These are phyloP conservation scores for Phataginus tricuspis DNA, from an alignment of 2,797 vertebrate genomes.

Conservation along the genomic window DNA sequence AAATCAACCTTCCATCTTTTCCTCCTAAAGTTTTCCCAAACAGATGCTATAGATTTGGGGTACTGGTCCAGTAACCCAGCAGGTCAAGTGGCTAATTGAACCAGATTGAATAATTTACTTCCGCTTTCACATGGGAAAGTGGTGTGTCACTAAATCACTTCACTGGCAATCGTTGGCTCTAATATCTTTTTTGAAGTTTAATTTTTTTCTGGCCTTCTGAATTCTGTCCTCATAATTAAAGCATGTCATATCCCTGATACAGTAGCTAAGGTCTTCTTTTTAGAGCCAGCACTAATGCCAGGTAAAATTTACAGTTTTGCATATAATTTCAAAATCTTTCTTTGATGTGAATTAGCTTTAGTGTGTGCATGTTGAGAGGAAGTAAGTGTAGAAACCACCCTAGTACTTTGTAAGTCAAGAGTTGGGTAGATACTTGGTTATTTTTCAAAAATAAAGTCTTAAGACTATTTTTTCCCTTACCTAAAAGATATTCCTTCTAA, in stretches of 20 bases:
- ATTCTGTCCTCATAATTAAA: constrained; percentile 1
- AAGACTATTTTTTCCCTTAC: background rate
- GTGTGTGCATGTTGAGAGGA: background rate
- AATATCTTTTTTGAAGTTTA: background rate
- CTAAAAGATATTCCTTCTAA: background rate
- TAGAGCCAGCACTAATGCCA: background rate
- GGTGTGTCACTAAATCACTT: background rate
- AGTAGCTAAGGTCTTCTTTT: background rate
- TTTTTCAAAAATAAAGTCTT: constrained; percentile 34
- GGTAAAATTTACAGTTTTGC: background rate
- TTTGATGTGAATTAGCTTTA: background rate
- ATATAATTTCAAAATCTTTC: background rate
- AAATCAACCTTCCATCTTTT: background rate
- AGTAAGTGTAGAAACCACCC: background rate
- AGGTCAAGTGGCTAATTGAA: background rate
- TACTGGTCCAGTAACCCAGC: background rate
- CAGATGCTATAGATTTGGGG: background rate
- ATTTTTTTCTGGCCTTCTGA: background rate
- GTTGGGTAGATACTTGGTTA: background rate
- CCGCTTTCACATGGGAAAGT: background rate
- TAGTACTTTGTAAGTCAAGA: background rate
- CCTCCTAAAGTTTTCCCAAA: background rate
- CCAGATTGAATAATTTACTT: background rate
- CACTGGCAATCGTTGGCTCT: background rate
- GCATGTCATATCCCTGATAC: background rate